phyloP scores from a whole-genome alignment of 2,888 invertebrate genomes.

The Leptopterna dolabrata region DNA sequence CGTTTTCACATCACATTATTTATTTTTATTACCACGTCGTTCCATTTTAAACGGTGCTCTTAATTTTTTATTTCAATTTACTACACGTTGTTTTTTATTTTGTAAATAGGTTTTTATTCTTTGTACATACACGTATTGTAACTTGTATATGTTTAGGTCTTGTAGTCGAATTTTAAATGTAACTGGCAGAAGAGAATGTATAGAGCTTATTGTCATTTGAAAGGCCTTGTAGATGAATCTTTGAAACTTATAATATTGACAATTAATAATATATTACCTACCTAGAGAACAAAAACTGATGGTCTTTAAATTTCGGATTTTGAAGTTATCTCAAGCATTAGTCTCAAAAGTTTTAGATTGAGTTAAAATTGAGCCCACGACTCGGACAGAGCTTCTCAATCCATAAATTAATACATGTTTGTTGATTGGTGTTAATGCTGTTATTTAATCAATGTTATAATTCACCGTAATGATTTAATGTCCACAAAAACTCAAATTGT shows the following conservation, averaged over 20 bases:
- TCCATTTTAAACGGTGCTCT: conserved; percentile 9
- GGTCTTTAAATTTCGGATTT: background rate
- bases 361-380: background rate
- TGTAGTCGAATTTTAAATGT: background rate
- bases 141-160: background rate
- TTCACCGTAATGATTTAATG: no score
- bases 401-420: no score
- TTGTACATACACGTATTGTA: conserved; percentile 17
- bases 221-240: conserved; percentile 25
- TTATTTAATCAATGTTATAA: no score
- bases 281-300: background rate
- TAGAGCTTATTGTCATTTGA: conserved; percentile 24
- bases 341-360: background rate
- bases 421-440: no score
- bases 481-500: no score
- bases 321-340: background rate
- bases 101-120: conserved; percentile 1
- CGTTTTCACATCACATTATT: background rate
- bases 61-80: background rate
- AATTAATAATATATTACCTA: background rate
- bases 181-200: conserved; percentile 18
- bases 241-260: background rate
- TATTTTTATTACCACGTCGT: background rate
- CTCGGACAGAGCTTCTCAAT: background rate
- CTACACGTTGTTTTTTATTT: background rate